Evolutionary conservation across 2,113 vertebrate genomes (phyloP), one percentile per base, ranked within the genome.

Genomic region (Rhombomys opimus): DNA sequence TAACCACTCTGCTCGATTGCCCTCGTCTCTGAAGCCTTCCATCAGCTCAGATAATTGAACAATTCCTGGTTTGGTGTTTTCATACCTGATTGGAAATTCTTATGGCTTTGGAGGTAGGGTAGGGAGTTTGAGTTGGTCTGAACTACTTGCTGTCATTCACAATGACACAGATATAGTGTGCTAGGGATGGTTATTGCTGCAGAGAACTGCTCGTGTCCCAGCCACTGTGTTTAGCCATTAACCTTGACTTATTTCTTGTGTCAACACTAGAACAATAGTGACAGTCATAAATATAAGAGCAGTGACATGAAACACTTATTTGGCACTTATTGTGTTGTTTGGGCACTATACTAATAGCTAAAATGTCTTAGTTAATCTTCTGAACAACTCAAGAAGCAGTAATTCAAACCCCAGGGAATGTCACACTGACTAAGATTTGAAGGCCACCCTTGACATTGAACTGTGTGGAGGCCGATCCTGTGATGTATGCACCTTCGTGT

Each of bases 11-110:
- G 41, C 73, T 81, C 81, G 35, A 96, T 73, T 7, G 22, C 86
- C 76, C 75, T 68, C 50, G 76, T n/a, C 61, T 94, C 65, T 54
- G 76, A 95, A 82, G 41, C 38, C 76, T 90, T 57, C 92, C 85
- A 61, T 95, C 73, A 87, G 57, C 32, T 75, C 12, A 81, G 72
- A 93, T 92, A 82, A 89, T 89, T 88, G 94, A 95, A 52, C 22
- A 25, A 50, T 87, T 73, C 72, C 91, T 46, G 35, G 20, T 81
- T 86, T 59, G 85, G 52, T 41, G 14, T 86, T 92, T 90, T 96
- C 72, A 85, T 46, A 92, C 65, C 76, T 65, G 32, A 30, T 81
- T 81, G 70, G 59, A 77, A 65, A 61, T 93, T 52, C 59, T 63
- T 61, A 30, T 9, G 57, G 57, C 54, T 9, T 86, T 77, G 59